Evolutionary conservation across 1,140 invertebrate genomes (phyloP), one percentile per base, ranked within the genome.

Genomic region (Psix sp.): DNA sequence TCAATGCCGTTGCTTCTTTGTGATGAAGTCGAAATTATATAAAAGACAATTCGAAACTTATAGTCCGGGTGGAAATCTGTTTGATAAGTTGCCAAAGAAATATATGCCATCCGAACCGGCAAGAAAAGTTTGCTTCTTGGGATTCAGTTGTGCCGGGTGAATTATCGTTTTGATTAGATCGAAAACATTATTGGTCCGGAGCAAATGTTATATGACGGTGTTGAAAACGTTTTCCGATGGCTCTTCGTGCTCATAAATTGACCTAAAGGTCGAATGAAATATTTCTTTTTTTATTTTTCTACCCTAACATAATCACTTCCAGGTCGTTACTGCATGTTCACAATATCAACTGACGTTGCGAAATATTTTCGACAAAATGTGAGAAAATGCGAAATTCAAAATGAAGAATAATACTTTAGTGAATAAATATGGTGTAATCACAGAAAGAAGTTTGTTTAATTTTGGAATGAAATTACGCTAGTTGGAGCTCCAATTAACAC

Each of bases 121-220:
- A 39, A 45, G 54, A 54, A 68, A 68, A 67, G 52, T 68, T 68
- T 46, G 20, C 57, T 67, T 56, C 38, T 54, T 70, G 39, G 35
- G 56, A 60, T 70, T 60, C 66, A 70, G 54, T 60, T 70, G 66
- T 70, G 54, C 26, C 54, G 56, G 36, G 56, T 70, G 56, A 70
- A 70, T 62, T 70, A 70, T 70, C 39, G 56, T 70, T 70, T 70
- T 70, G 66, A 70, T 60, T 60, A 60, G 66, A 60, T 70, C 56
- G 66, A 60, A 54, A 62, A 70, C 56, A 62, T 70, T 60, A 62
- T 62, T 70, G 56, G 40, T 48, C 42, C 56, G 48, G 56, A 54
- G 56, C 38, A 18, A 62, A 70, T 60, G 54, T 48, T 52, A 70
- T 70, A 70, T 70, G 52, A 62, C 36, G 42, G 46, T 16, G 56